A percentile compares a stretch with the other conserved stretches of the same genome.
These are phyloP conservation scores for Mimumesa dahlbomi DNA, from an alignment of 2,888 invertebrate species.

Conservation along the genomic window DNA sequence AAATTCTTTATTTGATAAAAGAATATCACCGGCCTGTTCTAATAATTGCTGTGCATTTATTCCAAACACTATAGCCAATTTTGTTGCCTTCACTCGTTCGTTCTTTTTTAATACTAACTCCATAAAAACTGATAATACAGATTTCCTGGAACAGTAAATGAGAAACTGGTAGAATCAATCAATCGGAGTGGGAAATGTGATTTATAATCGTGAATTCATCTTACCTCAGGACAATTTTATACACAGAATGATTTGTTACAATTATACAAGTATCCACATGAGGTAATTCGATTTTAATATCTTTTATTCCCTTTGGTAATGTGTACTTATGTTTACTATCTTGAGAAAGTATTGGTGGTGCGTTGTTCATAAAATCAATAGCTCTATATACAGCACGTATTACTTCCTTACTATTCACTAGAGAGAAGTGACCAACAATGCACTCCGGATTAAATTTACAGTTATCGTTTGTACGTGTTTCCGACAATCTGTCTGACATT, in stretches of 20 bases:
- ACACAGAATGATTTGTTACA: constrained; percentile 83
- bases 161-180: too few species aligned
- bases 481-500: constrained; percentile 83
- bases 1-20: constrained; percentile 88
- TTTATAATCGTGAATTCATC: constrained; percentile 36
- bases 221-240: constrained; percentile 83
- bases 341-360: constrained; percentile 61
- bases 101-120: constrained; percentile 82
- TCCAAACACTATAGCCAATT: constrained; percentile 83
- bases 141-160: too few species aligned
- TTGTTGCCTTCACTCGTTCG: constrained; percentile 83
- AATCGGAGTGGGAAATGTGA: background rate
- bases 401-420: constrained; percentile 81
- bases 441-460: constrained; percentile 83
- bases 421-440: constrained; percentile 82
- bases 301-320: constrained; percentile 80
- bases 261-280: constrained; percentile 83
- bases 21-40: constrained; percentile 90
- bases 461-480: constrained; percentile 82
- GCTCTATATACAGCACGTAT: constrained; percentile 81
- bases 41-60: constrained; percentile 86
- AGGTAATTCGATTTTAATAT: constrained; percentile 80
- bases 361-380: constrained; percentile 78
- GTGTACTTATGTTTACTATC: constrained; percentile 74
- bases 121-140: constrained; percentile 82